Evolutionary conservation across 2,113 vertebrate genomes (phyloP).

Genomic region (Chionomys nivalis): DNA sequence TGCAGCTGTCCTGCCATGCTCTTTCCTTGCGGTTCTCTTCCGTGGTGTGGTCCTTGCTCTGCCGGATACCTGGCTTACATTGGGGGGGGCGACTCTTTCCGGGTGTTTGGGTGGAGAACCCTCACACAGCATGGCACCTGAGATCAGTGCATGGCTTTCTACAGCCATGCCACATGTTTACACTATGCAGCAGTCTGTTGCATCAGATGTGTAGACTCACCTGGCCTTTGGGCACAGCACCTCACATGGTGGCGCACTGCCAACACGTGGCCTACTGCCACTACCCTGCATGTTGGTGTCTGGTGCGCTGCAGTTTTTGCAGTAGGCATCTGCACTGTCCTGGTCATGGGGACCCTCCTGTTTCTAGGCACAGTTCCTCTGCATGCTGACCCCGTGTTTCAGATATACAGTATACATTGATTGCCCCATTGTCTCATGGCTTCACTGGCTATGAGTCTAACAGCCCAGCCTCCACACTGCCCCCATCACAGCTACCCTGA

Average conservation of each 20-base stretch:
- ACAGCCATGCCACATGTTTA: background rate
- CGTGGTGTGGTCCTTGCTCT: background rate
- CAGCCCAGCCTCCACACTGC: background rate
- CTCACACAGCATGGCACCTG: too few species aligned
- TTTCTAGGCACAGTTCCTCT: background rate
- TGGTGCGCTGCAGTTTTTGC: background rate
- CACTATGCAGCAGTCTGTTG: background rate
- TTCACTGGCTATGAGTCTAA: background rate
- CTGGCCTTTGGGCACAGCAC: background rate
- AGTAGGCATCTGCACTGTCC: background rate
- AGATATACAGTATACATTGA: background rate
- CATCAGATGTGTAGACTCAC: background rate
- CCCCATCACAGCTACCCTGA: background rate
- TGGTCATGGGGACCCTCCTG: background rate
- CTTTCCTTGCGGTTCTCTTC: background rate
- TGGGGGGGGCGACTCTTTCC: background rate
- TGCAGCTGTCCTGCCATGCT: background rate
- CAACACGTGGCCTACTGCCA: conserved; percentile 1
- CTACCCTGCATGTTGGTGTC: background rate
- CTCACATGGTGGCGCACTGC: background rate
- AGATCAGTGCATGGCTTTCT: background rate
- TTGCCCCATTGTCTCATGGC: background rate
- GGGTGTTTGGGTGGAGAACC: background rate
- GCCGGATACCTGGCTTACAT: background rate
- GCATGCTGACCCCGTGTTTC: background rate